Evolutionary conservation across 2,888 invertebrate species (phyloP).

Genomic region (Dasysyrphus albostriatus): DNA sequence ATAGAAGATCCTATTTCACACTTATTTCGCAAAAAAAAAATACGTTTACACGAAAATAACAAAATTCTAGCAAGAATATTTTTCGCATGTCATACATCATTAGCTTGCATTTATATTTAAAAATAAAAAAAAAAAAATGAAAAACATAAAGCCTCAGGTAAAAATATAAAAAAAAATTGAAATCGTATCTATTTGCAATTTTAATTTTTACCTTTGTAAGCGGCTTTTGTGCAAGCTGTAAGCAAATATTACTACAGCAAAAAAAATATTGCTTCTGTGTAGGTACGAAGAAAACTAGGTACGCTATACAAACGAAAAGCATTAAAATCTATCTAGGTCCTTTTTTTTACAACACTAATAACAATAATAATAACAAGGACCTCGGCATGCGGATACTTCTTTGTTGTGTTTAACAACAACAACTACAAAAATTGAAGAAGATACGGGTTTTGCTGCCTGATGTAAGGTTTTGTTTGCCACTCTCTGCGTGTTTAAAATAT

Average conservation of each 20-base stretch:
- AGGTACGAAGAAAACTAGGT: background rate
- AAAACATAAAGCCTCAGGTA: constrained; percentile 19
- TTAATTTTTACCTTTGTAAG: constrained; percentile 47
- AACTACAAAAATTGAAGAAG: background rate
- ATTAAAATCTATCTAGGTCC: constrained; percentile 3
- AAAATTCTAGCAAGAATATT: background rate
- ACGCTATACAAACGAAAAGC: constrained; percentile 8
- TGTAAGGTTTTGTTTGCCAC: background rate
- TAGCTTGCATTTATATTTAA: constrained; percentile 47
- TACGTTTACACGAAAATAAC: background rate
- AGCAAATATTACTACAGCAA: constrained; percentile 8
- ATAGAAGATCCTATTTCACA: constrained; percentile 45
- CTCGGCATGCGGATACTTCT: constrained; percentile 58
- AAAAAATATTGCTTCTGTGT: constrained; percentile 11
- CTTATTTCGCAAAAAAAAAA: constrained; percentile 15
- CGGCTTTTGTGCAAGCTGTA: constrained; percentile 69
- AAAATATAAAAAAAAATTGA: constrained; percentile 3
- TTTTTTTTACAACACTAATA: constrained; percentile 19
- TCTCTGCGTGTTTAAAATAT: constrained; percentile 28
- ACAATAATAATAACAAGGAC: constrained; percentile 53
- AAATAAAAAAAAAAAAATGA: constrained; percentile 15
- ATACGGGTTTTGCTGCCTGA: constrained; percentile 32
- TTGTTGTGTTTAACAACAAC: constrained; percentile 54
- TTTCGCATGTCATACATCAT: constrained; percentile 48
- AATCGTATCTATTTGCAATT: constrained; percentile 56